Evolutionary conservation across 2,888 invertebrate genomes (phyloP).

Genomic region (Acanthopleura granulata): DNA sequence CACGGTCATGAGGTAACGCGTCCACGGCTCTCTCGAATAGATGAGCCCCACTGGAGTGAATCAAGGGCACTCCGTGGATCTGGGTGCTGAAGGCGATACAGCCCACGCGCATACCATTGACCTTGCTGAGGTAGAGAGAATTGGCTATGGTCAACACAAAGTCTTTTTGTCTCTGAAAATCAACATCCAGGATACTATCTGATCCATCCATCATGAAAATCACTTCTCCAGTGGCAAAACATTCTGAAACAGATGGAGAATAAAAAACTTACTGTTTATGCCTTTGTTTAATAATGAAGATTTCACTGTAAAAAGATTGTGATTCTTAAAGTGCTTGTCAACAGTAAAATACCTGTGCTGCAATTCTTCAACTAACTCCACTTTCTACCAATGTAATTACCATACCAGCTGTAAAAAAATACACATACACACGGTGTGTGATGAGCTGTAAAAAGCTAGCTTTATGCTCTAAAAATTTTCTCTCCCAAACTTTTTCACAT

Average conservation of each 20-base stretch:
- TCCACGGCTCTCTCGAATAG: background rate
- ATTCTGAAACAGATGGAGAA: slow-evolving; percentile 1
- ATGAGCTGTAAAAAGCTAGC: too few relatives aligned
- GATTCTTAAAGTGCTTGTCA: too few relatives aligned
- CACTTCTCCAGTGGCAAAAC: background rate
- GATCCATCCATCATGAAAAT: slow-evolving; percentile 16
- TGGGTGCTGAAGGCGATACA: background rate
- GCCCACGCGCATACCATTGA: background rate
- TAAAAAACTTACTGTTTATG: background rate
- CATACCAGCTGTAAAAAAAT: too few relatives aligned
- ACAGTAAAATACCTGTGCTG: too few relatives aligned
- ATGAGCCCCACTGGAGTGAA: background rate
- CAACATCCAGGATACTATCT: background rate
- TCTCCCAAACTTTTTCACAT: too few relatives aligned
- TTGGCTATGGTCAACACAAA: background rate
- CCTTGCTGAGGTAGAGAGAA: background rate
- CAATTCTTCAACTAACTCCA: too few relatives aligned
- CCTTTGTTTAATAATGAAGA: too few relatives aligned
- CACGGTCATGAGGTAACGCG: background rate
- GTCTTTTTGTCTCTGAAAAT: background rate
- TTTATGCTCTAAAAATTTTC: too few relatives aligned
- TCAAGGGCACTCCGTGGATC: background rate
- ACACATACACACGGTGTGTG: too few relatives aligned
- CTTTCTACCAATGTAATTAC: too few relatives aligned
- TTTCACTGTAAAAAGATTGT: too few relatives aligned